Percentiles rank a stretch among this genome's conserved stretches.
Conservation (phyloP, 1,140 invertebrate genomes). For the Drosophila arawakana region DNA sequence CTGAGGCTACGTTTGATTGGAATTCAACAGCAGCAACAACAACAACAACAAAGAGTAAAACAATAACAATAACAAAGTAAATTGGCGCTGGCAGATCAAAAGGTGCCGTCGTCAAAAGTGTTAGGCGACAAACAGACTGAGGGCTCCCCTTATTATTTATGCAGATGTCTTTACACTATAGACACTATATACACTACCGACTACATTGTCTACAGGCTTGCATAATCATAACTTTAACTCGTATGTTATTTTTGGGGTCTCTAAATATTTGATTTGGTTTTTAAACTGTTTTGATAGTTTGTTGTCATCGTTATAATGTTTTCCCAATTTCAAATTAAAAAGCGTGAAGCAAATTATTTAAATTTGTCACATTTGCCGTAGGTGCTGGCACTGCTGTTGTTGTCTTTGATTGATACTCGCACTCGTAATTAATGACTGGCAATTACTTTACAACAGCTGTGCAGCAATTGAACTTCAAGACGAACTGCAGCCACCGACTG, state of each 20-base stretch:
- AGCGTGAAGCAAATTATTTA: constrained; percentile 39
- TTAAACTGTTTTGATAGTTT: constrained; percentile 51
- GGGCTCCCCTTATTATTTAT: constrained; percentile 44
- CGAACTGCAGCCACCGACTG: constrained; percentile 14
- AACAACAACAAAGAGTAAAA: constrained; percentile 13
- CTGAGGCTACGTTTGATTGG: constrained; percentile 45
- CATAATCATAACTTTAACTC: constrained; percentile 27
- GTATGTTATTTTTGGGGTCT: background rate
- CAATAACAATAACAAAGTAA: constrained; percentile 38
- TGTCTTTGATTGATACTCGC: constrained; percentile 30
- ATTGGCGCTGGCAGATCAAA: constrained; percentile 54
- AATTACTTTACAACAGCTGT: constrained; percentile 35
- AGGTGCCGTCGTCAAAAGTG: constrained; percentile 48
- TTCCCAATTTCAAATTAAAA: constrained; percentile 36
- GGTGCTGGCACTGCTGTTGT: background rate
- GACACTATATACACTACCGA: too few relatives aligned
- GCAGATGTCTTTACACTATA: constrained; percentile 35
- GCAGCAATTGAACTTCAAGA: constrained; percentile 26
- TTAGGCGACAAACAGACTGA: constrained; percentile 48
- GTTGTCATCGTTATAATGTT: constrained; percentile 39
- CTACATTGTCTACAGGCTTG: constrained; percentile 13
- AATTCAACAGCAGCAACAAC: constrained; percentile 33
- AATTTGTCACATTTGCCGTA: background rate
- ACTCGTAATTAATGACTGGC: constrained; percentile 32
- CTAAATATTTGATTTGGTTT: constrained; percentile 28